A percentile compares a stretch with the other conserved stretches of the same genome.
Evolutionary conservation across 2,797 vertebrate genomes (phyloP).

Genomic region (Distichodus sexfasciatus): DNA sequence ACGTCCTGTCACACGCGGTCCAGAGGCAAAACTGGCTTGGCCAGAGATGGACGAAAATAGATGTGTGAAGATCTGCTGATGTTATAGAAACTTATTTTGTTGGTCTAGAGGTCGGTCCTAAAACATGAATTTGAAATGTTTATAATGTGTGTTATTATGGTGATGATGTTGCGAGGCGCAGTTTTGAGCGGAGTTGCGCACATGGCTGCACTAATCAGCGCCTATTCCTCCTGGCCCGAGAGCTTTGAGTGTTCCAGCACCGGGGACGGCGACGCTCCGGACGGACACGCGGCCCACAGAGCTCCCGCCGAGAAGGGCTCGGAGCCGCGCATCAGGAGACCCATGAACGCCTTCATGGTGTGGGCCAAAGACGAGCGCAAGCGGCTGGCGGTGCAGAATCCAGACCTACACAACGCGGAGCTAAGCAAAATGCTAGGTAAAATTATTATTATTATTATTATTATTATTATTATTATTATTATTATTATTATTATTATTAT

Average conservation of each 20-base stretch:
- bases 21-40: no score
- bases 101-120: no score
- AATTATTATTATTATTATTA: slow-evolving; percentile 42
- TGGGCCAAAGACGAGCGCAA: slow-evolving; percentile 99
- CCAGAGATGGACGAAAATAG: no score
- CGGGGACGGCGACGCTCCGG: slow-evolving; percentile 75
- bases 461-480: no score
- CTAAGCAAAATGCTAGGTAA: slow-evolving; percentile 99
- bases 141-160: no score
- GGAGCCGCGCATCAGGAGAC: slow-evolving; percentile 89
- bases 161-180: slow-evolving; percentile 9
- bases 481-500: no score
- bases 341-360: slow-evolving; percentile 99
- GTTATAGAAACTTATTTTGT: no score
- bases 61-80: no score
- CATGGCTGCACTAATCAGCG: slow-evolving; percentile 86
- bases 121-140: no score
- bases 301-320: slow-evolving; percentile 73
- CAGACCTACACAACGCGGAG: slow-evolving; percentile 97
- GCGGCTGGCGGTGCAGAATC: slow-evolving; percentile 91
- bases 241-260: slow-evolving; percentile 78
- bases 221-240: slow-evolving; percentile 89
- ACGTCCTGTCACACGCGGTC: no score
- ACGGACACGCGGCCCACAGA: slow-evolving; percentile 73
- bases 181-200: slow-evolving; percentile 45